Conservation (phyloP, 2,888 invertebrate genomes). For the Phengaris alcon region DNA sequence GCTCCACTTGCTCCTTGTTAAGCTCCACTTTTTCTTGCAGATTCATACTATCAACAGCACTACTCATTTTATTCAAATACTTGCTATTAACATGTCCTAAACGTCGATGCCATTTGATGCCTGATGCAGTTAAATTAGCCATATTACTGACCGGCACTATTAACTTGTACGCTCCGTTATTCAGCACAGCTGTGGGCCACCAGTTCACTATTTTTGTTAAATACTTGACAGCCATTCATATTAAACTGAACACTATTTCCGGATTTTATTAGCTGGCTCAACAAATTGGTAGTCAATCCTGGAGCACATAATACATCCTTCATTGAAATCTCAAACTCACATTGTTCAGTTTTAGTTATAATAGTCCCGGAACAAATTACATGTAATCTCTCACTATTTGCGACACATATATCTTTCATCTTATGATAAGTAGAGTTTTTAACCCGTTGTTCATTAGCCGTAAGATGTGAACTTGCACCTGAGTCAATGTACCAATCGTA, state of each 20-base stretch:
- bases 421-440: conserved; percentile 32
- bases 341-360: background rate
- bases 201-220: too few relatives aligned
- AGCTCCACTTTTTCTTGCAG: conserved; percentile 28
- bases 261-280: conserved; percentile 36
- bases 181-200: too few relatives aligned
- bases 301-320: conserved; percentile 36
- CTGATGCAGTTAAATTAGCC: too few relatives aligned
- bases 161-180: too few relatives aligned
- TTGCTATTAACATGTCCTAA: conserved; percentile 36
- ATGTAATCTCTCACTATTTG: conserved; percentile 38
- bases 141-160: too few relatives aligned
- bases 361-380: conserved; percentile 36
- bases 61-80: conserved; percentile 35
- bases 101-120: conserved; percentile 31
- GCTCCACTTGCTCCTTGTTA: conserved; percentile 27
- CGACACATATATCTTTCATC: conserved; percentile 40
- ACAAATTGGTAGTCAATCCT: conserved; percentile 36
- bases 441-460: conserved; percentile 36
- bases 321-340: conserved; percentile 32
- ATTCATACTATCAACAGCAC: conserved; percentile 34
- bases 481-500: conserved; percentile 38
- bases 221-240: too few relatives aligned
- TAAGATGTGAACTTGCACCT: conserved; percentile 39
- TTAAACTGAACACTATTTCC: conserved; percentile 34